These are phyloP conservation scores for Geophilus truncorum DNA, from an alignment of 2,888 invertebrate genomes.

Conservation along the genomic window DNA sequence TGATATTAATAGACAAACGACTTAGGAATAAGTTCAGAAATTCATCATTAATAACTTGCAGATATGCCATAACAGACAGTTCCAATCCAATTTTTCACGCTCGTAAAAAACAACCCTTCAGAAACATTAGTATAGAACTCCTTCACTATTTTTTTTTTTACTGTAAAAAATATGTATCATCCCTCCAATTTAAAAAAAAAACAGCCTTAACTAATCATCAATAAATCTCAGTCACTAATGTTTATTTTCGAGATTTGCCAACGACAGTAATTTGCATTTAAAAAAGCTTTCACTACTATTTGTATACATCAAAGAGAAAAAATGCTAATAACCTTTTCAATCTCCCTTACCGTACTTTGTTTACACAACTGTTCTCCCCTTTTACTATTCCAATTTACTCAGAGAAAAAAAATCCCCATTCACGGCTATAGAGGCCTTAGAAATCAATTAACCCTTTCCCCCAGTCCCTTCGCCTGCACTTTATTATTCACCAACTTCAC, in stretches of 20 bases:
- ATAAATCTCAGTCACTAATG: not conserved
- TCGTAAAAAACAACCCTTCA: not conserved
- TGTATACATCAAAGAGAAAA: not conserved
- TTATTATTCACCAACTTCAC: constrained; percentile 8
- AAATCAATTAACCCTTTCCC: constrained; percentile 15
- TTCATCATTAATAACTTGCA: constrained; percentile 6
- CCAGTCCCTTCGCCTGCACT: not conserved
- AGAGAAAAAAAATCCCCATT: not conserved
- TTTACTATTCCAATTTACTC: not conserved
- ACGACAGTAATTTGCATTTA: not conserved
- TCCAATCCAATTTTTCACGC: constrained; percentile 13
- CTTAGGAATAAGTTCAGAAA: not conserved
- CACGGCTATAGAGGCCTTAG: not conserved
- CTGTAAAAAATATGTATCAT: not conserved
- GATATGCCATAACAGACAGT: constrained; percentile 1
- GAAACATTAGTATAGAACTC: not conserved
- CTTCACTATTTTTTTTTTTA: not conserved
- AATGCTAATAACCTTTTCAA: not conserved
- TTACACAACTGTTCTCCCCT: not conserved
- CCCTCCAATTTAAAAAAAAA: not conserved
- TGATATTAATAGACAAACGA: not conserved
- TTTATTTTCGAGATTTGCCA: not conserved
- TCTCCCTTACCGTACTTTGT: not conserved
- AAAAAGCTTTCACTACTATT: not conserved
- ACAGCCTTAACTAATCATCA: not conserved